Evolutionary conservation across 2,888 invertebrate genomes (phyloP).

Genomic region (Lasioglossum calceatum): DNA sequence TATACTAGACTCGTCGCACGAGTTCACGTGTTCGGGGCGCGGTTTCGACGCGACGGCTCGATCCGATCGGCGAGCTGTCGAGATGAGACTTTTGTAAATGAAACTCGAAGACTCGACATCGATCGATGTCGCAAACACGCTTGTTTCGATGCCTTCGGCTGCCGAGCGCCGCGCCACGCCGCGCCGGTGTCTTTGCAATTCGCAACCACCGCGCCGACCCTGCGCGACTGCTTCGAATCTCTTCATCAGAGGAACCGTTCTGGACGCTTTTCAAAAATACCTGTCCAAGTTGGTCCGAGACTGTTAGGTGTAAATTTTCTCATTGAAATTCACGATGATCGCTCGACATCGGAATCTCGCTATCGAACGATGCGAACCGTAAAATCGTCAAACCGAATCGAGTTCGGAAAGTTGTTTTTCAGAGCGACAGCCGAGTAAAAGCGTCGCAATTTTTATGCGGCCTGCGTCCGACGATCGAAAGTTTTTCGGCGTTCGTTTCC

Average conservation of each 20-base stretch:
- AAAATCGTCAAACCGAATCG: not conserved
- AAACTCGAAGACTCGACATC: not conserved
- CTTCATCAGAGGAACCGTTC: not conserved
- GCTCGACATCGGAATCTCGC: not conserved
- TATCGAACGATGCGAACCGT: not conserved
- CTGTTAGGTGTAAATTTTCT: not conserved
- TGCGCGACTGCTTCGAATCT: not conserved
- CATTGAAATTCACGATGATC: not conserved
- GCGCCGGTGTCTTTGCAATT: no score
- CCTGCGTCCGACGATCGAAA: constrained; percentile 28
- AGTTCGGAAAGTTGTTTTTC: not conserved
- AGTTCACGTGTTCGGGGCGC: not conserved
- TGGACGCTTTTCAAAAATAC: not conserved
- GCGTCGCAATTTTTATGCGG: constrained; percentile 31
- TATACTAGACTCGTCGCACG: not conserved
- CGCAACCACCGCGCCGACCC: not conserved
- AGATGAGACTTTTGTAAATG: not conserved
- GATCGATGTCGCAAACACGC: not conserved
- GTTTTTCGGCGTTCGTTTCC: constrained; percentile 22
- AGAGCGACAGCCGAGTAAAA: constrained; percentile 4
- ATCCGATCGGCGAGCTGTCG: not conserved
- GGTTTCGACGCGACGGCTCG: not conserved
- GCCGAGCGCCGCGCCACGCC: not conserved
- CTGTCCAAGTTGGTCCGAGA: not conserved
- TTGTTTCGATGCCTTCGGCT: not conserved